Percentiles rank a stretch among this genome's conserved stretches.
These are phyloP conservation scores for Pteronotus mesoamericanus DNA, from an alignment of 2,797 vertebrate genomes.

Conservation along the genomic window DNA sequence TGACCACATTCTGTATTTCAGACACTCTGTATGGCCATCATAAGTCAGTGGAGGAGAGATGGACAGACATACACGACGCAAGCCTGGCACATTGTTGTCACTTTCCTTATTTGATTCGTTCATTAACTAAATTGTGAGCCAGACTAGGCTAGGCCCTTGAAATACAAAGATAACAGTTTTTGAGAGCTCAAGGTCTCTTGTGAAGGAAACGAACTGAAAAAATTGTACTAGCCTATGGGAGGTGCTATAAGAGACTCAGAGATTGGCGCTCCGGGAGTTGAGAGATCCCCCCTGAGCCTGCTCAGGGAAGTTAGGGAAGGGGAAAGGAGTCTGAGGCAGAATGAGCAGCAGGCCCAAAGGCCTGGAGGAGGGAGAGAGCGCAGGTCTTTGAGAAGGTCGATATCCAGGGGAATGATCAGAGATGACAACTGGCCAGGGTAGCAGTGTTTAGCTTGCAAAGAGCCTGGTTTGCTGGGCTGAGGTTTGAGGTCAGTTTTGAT, in stretches of 20 bases:
- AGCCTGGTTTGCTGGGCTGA: neutral
- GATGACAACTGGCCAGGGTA: neutral
- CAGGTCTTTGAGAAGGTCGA: neutral
- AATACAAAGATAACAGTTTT: neutral
- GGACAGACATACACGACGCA: neutral
- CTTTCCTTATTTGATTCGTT: neutral
- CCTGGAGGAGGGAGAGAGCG: neutral
- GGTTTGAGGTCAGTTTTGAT: neutral
- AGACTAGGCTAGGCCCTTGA: neutral
- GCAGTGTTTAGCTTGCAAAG: neutral
- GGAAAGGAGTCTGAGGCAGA: neutral
- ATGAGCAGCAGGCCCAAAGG: neutral
- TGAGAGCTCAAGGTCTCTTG: neutral
- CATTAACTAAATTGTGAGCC: neutral
- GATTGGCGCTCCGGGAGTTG: neutral
- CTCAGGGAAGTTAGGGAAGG: neutral
- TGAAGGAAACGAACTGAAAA: neutral
- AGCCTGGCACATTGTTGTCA: neutral
- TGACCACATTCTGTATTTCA: neutral
- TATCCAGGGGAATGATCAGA: neutral
- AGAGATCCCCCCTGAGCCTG: neutral
- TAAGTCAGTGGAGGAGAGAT: neutral
- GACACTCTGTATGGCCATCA: neutral
- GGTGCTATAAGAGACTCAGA: neutral
- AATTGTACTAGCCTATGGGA: neutral